A percentile compares a stretch with the other conserved stretches of the same genome.
Evolutionary conservation across 2,113 vertebrate genomes (phyloP).

Genomic region (Mus musculus): DNA sequence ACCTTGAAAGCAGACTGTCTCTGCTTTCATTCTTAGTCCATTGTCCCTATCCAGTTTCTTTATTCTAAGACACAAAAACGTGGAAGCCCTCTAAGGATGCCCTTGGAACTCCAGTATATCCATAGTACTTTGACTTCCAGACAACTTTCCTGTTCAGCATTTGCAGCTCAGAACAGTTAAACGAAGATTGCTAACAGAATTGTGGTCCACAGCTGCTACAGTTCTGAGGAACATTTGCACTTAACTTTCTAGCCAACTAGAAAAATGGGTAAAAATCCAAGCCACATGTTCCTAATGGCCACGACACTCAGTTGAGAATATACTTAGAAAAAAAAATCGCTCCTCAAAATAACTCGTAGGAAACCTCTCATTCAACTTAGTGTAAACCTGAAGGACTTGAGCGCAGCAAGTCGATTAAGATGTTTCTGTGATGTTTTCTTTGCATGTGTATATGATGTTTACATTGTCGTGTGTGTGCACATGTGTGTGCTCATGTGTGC

Average conservation of each 20-base stretch:
- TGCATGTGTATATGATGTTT: background rate
- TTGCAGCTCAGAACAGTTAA: background rate
- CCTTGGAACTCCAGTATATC: background rate
- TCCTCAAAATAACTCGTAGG: constrained; percentile 35
- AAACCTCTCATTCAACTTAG: constrained; percentile 15
- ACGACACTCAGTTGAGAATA: background rate
- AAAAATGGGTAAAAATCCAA: constrained; percentile 46
- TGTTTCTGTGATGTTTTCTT: constrained; percentile 10
- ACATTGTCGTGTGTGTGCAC: background rate
- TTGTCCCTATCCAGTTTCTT: background rate
- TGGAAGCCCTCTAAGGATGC: background rate
- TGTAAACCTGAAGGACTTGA: background rate
- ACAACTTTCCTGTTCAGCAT: background rate
- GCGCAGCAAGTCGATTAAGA: background rate
- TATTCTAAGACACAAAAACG: background rate
- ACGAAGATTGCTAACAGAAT: background rate
- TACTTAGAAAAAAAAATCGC: background rate
- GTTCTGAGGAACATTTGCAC: constrained; percentile 26
- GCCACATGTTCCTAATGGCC: constrained; percentile 23
- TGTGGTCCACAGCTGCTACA: background rate
- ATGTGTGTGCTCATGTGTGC: background rate
- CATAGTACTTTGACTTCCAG: background rate
- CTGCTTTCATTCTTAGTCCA: background rate
- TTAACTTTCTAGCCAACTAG: background rate
- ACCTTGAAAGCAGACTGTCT: background rate